A percentile compares a stretch with the other conserved stretches of the same genome.
Conservation (phyloP, 2,113 vertebrate genomes). For the Pica pica region DNA sequence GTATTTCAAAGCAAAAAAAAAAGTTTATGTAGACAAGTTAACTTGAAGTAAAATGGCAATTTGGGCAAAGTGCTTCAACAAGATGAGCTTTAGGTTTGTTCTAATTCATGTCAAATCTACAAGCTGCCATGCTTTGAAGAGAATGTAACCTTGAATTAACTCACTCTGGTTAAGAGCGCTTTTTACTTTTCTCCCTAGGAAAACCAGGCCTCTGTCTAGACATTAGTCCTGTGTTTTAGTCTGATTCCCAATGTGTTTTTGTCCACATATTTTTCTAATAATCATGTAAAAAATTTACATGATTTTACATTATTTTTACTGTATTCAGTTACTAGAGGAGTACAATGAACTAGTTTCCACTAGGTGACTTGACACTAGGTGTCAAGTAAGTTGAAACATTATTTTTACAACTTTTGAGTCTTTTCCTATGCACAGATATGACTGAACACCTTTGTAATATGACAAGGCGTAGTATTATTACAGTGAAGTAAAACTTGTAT, state of each 20-base stretch:
- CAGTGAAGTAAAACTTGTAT: not conserved
- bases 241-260: not conserved
- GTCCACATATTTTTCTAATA: not conserved
- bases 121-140: not conserved
- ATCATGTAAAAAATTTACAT: not conserved
- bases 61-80: not conserved
- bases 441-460: not conserved
- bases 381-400: not conserved
- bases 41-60: not conserved
- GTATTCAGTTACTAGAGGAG: not conserved
- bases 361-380: not conserved
- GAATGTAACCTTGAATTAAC: not conserved
- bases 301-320: not conserved
- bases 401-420: not conserved
- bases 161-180: not conserved
- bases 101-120: not conserved
- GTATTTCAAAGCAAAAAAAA: not conserved
- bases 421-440: not conserved
- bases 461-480: not conserved
- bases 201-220: not conserved
- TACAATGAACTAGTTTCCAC: not conserved
- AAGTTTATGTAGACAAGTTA: not conserved
- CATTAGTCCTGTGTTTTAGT: not conserved
- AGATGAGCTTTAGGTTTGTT: not conserved
- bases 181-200: not conserved